phyloP scores from a whole-genome alignment of 2,113 vertebrate species.

The Sciurus niger region DNA sequence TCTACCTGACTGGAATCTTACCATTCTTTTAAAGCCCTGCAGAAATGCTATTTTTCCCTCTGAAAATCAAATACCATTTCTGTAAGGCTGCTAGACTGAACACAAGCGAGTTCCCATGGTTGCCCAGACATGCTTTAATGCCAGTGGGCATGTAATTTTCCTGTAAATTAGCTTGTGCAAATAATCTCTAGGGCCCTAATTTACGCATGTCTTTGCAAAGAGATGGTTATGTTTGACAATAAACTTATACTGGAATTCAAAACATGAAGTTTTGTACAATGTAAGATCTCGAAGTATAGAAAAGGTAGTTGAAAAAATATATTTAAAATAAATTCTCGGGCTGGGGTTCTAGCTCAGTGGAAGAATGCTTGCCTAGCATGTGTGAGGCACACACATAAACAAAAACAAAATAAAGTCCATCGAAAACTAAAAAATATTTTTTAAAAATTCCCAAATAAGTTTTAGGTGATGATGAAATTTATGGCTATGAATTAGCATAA shows the following conservation, averaged over 20 bases:
- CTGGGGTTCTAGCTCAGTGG: no score
- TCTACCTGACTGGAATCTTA: constrained; percentile 26
- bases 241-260: constrained; percentile 46
- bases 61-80: constrained; percentile 5
- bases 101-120: background rate
- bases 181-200: constrained; percentile 24
- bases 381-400: no score
- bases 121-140: constrained; percentile 26
- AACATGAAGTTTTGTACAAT: constrained; percentile 26
- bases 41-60: constrained; percentile 48
- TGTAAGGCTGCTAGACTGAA: constrained; percentile 15
- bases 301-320: constrained; percentile 23
- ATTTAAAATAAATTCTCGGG: background rate
- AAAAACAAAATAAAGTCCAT: background rate
- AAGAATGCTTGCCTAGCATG: no score
- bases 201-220: constrained; percentile 29
- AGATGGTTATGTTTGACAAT: constrained; percentile 48
- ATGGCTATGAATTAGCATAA: constrained; percentile 35
- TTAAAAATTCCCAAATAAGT: background rate
- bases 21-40: background rate
- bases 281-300: background rate
- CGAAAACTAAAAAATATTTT: no score
- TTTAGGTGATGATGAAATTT: constrained; percentile 48
- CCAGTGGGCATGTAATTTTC: background rate
- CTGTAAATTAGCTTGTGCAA: constrained; percentile 11